phyloP scores from a whole-genome alignment of 2,888 invertebrate genomes.

The Napeogenes sylphis region DNA sequence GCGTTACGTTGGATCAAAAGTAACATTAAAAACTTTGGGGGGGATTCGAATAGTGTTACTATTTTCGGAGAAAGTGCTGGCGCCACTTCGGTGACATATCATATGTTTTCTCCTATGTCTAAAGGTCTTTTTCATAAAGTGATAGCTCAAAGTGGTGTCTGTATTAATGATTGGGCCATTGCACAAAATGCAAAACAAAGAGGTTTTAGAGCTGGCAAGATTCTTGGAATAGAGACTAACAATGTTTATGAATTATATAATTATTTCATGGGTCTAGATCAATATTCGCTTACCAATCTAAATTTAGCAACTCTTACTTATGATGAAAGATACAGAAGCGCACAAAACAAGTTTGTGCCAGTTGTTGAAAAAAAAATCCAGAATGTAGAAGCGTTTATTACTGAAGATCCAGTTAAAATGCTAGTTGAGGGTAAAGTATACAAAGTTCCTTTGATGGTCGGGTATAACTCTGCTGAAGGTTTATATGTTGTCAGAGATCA shows the following conservation, averaged over 20 bases:
- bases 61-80: slow-evolving; percentile 69
- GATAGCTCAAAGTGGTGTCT: slow-evolving; percentile 61
- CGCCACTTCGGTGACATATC: slow-evolving; percentile 51
- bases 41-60: slow-evolving; percentile 56
- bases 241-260: slow-evolving; percentile 41
- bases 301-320: slow-evolving; percentile 42
- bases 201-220: slow-evolving; percentile 47
- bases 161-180: slow-evolving; percentile 46
- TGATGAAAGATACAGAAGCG: slow-evolving; percentile 47
- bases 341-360: slow-evolving; percentile 52
- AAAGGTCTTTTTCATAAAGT: slow-evolving; percentile 60
- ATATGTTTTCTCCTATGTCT: slow-evolving; percentile 64
- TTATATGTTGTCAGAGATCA: slow-evolving; percentile 39
- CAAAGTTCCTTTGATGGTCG: slow-evolving; percentile 50
- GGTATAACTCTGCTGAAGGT: slow-evolving; percentile 56
- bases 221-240: slow-evolving; percentile 40
- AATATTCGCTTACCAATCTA: slow-evolving; percentile 42
- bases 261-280: slow-evolving; percentile 46
- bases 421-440: slow-evolving; percentile 42
- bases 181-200: slow-evolving; percentile 31
- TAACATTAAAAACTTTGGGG: slow-evolving; percentile 55
- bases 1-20: slow-evolving; percentile 55
- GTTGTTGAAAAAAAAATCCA: slow-evolving; percentile 51
- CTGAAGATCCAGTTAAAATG: slow-evolving; percentile 43
- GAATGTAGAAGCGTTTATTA: slow-evolving; percentile 45